These are phyloP conservation scores for Drosophila ogumai DNA, from an alignment of 1,140 invertebrate genomes.

Conservation along the genomic window DNA sequence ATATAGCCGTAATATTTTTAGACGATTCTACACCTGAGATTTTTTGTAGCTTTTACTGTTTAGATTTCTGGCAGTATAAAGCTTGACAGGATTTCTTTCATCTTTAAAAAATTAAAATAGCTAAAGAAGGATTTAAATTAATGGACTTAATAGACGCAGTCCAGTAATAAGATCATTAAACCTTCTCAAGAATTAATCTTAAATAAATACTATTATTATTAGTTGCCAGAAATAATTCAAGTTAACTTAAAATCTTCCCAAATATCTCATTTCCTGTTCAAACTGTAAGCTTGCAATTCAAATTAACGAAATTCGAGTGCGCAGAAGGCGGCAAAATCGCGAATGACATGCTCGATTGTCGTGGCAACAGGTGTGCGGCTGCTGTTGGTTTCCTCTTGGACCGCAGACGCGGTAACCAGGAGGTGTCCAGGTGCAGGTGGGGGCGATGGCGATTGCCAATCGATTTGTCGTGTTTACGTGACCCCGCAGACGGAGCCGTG, in stretches of 20 bases:
- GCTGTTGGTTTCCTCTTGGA: conserved; percentile 11
- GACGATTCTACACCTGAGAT: background rate
- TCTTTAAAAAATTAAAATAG: no score
- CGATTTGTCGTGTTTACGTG: conserved; percentile 81
- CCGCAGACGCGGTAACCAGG: background rate
- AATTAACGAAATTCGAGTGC: conserved; percentile 14
- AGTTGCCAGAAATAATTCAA: background rate
- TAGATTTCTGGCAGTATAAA: background rate
- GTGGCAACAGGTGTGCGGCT: conserved; percentile 66
- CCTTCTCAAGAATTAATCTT: no score
- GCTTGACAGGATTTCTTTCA: no score
- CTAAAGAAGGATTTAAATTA: no score
- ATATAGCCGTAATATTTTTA: background rate
- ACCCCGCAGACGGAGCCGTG: conserved; percentile 51
- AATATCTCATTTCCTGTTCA: conserved; percentile 8
- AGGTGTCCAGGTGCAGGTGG: conserved; percentile 37
- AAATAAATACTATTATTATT: background rate
- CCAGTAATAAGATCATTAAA: background rate
- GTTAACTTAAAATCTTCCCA: background rate
- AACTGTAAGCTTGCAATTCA: conserved; percentile 15
- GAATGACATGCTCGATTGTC: conserved; percentile 37
- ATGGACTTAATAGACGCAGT: no score
- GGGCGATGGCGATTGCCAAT: conserved; percentile 61
- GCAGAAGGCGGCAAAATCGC: conserved; percentile 25
- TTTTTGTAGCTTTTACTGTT: no score